Conservation (phyloP, 2,888 invertebrate species). For the Reticulitermes lucifugus region DNA sequence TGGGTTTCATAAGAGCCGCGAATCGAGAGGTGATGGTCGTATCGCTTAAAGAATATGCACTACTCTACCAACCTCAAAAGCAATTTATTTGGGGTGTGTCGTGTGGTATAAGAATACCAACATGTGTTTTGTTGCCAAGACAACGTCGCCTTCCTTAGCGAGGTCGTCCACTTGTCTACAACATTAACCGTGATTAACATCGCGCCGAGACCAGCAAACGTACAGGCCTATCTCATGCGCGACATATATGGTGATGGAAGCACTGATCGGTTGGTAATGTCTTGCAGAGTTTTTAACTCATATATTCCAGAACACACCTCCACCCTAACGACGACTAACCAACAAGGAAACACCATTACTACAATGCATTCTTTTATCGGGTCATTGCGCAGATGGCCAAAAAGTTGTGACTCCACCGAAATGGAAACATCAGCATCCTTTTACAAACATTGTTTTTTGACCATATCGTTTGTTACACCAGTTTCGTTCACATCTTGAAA, state of each 20-base stretch:
- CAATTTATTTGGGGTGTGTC: background rate
- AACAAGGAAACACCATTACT: too few relatives aligned
- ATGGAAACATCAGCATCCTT: too few relatives aligned
- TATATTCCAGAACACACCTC: background rate
- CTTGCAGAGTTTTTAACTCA: background rate
- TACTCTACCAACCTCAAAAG: background rate
- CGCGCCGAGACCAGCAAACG: background rate
- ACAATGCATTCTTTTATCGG: too few relatives aligned
- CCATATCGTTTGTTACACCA: too few relatives aligned
- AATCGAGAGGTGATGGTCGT: background rate
- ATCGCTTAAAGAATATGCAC: background rate
- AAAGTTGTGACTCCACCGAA: too few relatives aligned
- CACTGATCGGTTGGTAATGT: too few relatives aligned
- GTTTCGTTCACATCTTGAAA: too few relatives aligned
- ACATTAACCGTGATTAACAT: background rate
- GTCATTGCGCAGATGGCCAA: too few relatives aligned
- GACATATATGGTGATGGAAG: background rate
- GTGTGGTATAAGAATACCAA: background rate
- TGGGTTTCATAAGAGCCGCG: background rate
- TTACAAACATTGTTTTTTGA: too few relatives aligned
- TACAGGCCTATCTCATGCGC: background rate
- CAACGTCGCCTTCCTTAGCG: background rate
- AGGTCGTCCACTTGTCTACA: conserved; percentile 14
- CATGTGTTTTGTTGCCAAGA: background rate
- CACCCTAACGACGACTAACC: too few relatives aligned